Conservation (phyloP, 2,797 vertebrate species). For the Leptodactylus fallax region DNA sequence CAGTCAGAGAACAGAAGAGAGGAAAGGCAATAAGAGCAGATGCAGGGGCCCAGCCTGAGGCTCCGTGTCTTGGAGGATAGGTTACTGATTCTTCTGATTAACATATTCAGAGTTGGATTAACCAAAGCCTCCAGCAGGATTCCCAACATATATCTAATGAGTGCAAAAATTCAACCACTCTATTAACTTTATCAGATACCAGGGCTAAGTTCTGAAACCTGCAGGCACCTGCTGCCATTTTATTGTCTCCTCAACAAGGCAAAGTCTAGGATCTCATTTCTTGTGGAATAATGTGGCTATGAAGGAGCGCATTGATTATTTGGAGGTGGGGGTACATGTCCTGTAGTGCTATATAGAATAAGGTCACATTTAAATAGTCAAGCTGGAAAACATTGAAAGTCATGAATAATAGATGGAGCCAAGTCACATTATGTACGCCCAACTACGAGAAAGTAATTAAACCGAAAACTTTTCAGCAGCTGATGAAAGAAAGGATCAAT, state of each 20-base stretch:
- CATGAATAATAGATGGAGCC: constrained; percentile 26
- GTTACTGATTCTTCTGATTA: constrained; percentile 63
- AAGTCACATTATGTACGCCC: background rate
- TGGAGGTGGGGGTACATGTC: constrained; percentile 1
- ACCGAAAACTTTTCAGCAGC: background rate
- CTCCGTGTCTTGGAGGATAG: constrained; percentile 58
- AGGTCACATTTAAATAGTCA: constrained; percentile 7
- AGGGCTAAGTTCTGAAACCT: constrained; percentile 56
- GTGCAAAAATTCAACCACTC: constrained; percentile 60
- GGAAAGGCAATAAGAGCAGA: constrained; percentile 55
- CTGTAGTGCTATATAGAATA: constrained; percentile 32
- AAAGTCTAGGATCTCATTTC: constrained; percentile 41
- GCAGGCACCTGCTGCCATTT: constrained; percentile 53
- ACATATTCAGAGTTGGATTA: constrained; percentile 65
- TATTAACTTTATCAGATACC: constrained; percentile 65
- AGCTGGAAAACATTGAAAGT: background rate
- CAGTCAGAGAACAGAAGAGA: constrained; percentile 51
- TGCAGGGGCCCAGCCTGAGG: constrained; percentile 47
- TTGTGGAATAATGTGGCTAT: constrained; percentile 47
- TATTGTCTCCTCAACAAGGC: constrained; percentile 59
- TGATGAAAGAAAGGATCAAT: background rate
- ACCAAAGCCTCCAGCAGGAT: constrained; percentile 63
- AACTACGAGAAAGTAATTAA: constrained; percentile 26
- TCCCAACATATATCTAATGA: constrained; percentile 63
- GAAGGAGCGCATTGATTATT: constrained; percentile 35